Conservation (phyloP, 2,113 vertebrate species). For the Prolemur simus region DNA sequence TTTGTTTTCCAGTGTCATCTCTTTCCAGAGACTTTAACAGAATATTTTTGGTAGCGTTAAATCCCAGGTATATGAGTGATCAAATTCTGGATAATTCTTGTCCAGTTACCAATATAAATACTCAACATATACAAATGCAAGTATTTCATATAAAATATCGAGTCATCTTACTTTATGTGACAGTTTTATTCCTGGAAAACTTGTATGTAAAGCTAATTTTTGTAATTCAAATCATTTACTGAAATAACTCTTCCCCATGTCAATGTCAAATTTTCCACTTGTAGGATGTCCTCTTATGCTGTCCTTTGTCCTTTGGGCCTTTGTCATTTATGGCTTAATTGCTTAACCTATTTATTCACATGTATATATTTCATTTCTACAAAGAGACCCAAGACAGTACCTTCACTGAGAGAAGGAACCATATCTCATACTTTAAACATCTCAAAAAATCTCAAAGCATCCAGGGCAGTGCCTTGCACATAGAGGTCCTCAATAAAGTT, state of each 20-base stretch:
- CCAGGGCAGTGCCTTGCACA: neutral
- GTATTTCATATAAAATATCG: neutral
- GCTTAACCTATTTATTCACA: neutral
- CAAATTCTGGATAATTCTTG: constrained; percentile 4
- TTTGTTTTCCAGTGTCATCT: neutral
- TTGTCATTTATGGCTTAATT: neutral
- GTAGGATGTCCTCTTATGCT: neutral
- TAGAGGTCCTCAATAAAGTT: neutral
- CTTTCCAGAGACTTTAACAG: neutral
- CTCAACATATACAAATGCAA: neutral
- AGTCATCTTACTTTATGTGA: neutral
- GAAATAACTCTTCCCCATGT: neutral
- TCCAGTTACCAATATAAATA: neutral
- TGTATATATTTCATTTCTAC: constrained; percentile 15
- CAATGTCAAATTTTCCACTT: neutral
- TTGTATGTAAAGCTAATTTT: neutral
- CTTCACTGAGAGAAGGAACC: neutral
- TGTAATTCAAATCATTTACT: neutral
- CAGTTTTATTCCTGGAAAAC: neutral
- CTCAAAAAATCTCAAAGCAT: neutral
- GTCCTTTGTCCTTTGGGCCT: neutral
- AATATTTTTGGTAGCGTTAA: constrained; percentile 34
- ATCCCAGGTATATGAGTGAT: neutral
- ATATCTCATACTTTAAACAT: neutral
- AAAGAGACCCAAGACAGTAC: neutral